These are phyloP conservation scores for Pagrus major DNA, from an alignment of 2,113 vertebrate genomes.

Conservation along the genomic window DNA sequence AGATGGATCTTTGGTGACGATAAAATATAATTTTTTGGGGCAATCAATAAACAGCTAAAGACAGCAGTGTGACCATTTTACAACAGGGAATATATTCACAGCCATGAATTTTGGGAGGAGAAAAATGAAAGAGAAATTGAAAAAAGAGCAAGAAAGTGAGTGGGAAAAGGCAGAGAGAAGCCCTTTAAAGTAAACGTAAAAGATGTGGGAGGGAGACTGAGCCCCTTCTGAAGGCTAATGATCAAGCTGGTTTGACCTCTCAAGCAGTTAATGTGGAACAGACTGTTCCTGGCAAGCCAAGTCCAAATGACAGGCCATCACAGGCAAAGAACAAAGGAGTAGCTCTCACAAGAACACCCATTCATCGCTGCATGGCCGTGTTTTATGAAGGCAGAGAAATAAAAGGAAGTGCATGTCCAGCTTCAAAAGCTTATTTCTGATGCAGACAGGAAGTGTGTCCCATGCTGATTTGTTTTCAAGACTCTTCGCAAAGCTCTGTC, in stretches of 20 bases:
- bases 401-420: conserved; percentile 27
- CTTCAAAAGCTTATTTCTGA: conserved; percentile 21
- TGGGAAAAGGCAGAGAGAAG: conserved; percentile 5
- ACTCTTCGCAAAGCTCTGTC: neutral
- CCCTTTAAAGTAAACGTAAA: conserved; percentile 32
- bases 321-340: conserved; percentile 60
- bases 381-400: conserved; percentile 26
- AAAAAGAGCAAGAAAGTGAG: neutral
- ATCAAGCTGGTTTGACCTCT: conserved; percentile 76
- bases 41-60: neutral
- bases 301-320: conserved; percentile 74
- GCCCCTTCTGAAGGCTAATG: conserved; percentile 67
- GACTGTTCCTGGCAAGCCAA: conserved; percentile 65
- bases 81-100: neutral
- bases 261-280: conserved; percentile 76
- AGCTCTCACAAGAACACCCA: conserved; percentile 36
- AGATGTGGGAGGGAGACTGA: conserved; percentile 28
- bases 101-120: neutral
- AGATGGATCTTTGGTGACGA: neutral
- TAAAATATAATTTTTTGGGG: neutral
- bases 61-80: neutral
- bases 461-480: conserved; percentile 1
- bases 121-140: neutral
- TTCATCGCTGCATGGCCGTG: conserved; percentile 8
- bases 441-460: conserved; percentile 8